Base-by-base conservation (phyloP, 2,797 vertebrate species). In the Naso thynnoides region DNA sequence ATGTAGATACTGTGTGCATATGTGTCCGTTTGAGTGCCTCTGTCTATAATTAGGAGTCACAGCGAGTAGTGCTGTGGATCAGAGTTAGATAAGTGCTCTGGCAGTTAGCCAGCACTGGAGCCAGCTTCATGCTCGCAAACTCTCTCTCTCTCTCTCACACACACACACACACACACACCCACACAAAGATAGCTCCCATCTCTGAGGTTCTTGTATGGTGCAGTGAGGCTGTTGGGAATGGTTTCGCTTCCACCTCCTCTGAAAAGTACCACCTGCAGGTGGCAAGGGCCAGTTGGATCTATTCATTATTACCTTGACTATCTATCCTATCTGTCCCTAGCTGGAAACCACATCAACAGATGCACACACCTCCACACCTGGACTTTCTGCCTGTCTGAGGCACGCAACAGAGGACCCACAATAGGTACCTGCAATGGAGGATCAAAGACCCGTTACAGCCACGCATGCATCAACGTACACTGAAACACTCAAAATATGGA, bases 81-180 rank as follows among this genome's bases (percentile, higher is more conserved):
- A 90, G 84, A 93, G 91, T 92, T 87, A 92, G 93, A 91, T 93
- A 93, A 94, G 90, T 91, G 86, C 76, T 88, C 85, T 93, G 94
- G 93, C 89, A 81, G 70, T 57, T 49, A 69, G 88, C 92, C 93
- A 94, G 63, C 55, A 33, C 5, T 54, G 36, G 65, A 79, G 59
- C 54, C 69, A 76, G 68, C 52, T 55, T 79, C 83, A 80, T 60
- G 57, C 38, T 29, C 6, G 16, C n/a, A 47, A 26, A 38, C n/a
- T n/a, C n/a, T n/a, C n/a, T n/a, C n/a, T n/a, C 39, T 41, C 29
- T 71, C 39, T 57, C 24, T 24, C 48, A 63, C 42, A 69, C 36
- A 59, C 48, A 59, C 39, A 76, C 47, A 78, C 59, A 62, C 56
- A 29, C 38, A 60, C 60, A 62, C 59, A 70, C 59, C 70, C 19